phyloP scores from a whole-genome alignment of 2,888 invertebrate genomes.

The Maniola hyperantus region DNA sequence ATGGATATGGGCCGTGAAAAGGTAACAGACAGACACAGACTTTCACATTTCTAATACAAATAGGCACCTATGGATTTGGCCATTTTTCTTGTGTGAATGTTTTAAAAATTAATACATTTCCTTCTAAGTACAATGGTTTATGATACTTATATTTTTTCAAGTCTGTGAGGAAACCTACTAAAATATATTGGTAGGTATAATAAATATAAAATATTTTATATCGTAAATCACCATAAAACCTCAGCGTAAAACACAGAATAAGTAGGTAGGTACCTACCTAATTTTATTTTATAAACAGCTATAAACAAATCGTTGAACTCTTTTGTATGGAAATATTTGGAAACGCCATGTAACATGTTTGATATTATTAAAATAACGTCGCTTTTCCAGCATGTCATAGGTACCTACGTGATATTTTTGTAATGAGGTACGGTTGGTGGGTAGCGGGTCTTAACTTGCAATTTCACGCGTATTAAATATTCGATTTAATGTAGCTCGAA shows the following conservation, averaged over 20 bases:
- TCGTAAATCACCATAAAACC: background rate
- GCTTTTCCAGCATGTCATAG: constrained; percentile 14
- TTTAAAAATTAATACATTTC: no score
- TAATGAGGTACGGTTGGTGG: constrained; percentile 10
- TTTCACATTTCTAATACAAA: no score
- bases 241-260: background rate
- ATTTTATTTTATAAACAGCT: background rate
- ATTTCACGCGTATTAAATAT: constrained; percentile 49
- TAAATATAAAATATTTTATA: background rate
- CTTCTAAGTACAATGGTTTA: no score
- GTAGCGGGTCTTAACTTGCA: constrained; percentile 38
- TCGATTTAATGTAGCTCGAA: constrained; percentile 43
- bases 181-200: no score
- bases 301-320: constrained; percentile 66
- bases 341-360: constrained; percentile 10
- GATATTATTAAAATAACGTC: constrained; percentile 6
- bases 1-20: no score
- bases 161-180: no score
- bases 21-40: no score
- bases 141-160: no score
- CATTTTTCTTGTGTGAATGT: no score
- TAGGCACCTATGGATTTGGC: no score
- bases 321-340: constrained; percentile 52
- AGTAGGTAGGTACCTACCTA: no score
- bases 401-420: constrained; percentile 25